Conservation (phyloP, 2,797 vertebrate species). For the Bradypodion pumilum region DNA sequence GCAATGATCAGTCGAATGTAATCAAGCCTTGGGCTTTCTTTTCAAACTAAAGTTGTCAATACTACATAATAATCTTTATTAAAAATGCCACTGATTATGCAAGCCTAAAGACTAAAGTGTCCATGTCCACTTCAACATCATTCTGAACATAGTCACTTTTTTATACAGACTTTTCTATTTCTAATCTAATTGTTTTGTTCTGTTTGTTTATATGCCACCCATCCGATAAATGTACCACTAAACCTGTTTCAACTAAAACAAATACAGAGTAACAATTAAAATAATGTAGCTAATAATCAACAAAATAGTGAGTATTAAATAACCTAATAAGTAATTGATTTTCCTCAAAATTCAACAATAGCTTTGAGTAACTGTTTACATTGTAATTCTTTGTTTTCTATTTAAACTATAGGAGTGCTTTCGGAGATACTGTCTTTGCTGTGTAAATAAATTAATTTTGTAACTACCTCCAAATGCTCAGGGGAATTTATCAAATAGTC, state of each 20-base stretch:
- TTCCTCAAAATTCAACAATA: not conserved
- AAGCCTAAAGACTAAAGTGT: conserved; percentile 55
- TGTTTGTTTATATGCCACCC: too few species aligned
- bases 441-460: too few species aligned
- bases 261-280: too few species aligned
- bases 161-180: not conserved
- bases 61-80: conserved; percentile 60
- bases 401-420: conserved; percentile 49
- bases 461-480: not conserved
- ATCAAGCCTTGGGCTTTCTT: conserved; percentile 57
- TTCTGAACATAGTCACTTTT: not conserved
- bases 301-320: too few species aligned
- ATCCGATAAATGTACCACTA: too few species aligned
- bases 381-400: conserved; percentile 31
- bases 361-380: not conserved
- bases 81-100: conserved; percentile 64
- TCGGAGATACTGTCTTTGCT: conserved; percentile 27
- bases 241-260: too few species aligned
- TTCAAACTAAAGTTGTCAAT: conserved; percentile 62
- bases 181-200: too few species aligned
- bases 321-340: too few species aligned
- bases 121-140: conserved; percentile 51
- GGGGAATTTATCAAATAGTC: not conserved
- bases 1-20: conserved; percentile 48
- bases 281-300: too few species aligned